Evolutionary conservation across 2,113 vertebrate genomes (phyloP).

Genomic region (Cheirogaleus medius): DNA sequence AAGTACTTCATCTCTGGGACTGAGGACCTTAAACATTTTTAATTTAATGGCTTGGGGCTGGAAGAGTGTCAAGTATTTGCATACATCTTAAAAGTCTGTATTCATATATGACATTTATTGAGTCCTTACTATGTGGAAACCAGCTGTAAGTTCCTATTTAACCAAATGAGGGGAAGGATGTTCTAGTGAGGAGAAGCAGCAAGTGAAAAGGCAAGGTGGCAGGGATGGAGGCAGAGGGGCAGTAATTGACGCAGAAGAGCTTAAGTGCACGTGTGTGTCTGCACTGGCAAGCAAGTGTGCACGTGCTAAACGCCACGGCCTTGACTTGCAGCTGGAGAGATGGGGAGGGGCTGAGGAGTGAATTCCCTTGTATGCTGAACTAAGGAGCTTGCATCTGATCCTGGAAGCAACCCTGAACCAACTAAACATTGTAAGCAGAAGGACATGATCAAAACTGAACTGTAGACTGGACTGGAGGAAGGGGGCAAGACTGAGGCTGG

Average conservation of each 20-base stretch:
- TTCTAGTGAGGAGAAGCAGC: background rate
- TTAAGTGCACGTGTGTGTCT: background rate
- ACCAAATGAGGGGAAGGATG: background rate
- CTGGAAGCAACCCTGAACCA: background rate
- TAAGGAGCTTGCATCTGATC: background rate
- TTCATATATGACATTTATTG: background rate
- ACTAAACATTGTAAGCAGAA: background rate
- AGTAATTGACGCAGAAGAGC: background rate
- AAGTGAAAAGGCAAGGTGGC: background rate
- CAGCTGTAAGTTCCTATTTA: background rate
- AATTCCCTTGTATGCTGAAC: background rate
- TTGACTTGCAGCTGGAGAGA: background rate
- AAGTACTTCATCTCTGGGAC: background rate
- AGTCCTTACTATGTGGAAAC: background rate
- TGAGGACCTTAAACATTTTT: background rate
- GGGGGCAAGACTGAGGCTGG: background rate
- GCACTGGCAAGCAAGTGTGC: background rate
- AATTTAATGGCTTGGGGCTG: background rate
- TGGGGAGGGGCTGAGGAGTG: background rate
- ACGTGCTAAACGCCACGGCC: rapidly evolving
- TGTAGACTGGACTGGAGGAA: background rate
- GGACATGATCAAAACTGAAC: background rate
- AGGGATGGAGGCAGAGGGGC: background rate
- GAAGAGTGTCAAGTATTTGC: background rate
- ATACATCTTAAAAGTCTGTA: background rate